phyloP scores from a whole-genome alignment of 2,113 vertebrate genomes.

The Danionella cerebrum region DNA sequence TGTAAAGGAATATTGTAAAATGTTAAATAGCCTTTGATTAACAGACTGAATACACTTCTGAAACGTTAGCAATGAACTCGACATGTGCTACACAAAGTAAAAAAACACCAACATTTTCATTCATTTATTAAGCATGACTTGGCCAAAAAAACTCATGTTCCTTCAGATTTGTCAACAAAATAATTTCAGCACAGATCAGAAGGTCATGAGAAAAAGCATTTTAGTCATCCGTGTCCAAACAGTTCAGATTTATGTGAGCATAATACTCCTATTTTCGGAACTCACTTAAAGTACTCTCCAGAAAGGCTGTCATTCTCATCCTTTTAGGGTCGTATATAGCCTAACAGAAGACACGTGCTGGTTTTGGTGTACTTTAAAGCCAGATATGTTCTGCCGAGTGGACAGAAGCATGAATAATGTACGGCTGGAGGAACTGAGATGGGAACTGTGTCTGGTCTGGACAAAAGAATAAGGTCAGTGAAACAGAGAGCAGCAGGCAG shows the following conservation, averaged over 20 bases:
- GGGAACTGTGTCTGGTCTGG: background rate
- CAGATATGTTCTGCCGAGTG: background rate
- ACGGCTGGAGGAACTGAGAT: background rate
- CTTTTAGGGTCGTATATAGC: background rate
- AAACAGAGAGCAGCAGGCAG: background rate
- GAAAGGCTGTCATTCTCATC: background rate
- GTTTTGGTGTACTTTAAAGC: slow-evolving; percentile 3
- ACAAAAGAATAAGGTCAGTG: slow-evolving; percentile 5
- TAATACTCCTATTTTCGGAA: background rate
- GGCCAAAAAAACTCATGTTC: too few species aligned
- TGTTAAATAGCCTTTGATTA: too few species aligned
- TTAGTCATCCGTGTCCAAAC: background rate
- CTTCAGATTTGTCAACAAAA: too few species aligned
- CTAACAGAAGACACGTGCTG: background rate
- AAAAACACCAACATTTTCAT: too few species aligned
- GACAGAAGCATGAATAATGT: slow-evolving; percentile 3
- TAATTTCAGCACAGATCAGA: too few species aligned
- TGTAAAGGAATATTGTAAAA: too few species aligned
- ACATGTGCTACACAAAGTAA: too few species aligned
- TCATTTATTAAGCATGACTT: too few species aligned
- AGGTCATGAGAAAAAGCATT: background rate
- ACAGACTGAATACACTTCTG: too few species aligned
- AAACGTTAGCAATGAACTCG: too few species aligned
- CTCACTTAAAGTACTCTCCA: background rate
- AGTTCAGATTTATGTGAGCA: background rate